These are phyloP conservation scores for Hyposoter dolosus DNA, from an alignment of 2,888 invertebrate genomes.

Conservation along the genomic window DNA sequence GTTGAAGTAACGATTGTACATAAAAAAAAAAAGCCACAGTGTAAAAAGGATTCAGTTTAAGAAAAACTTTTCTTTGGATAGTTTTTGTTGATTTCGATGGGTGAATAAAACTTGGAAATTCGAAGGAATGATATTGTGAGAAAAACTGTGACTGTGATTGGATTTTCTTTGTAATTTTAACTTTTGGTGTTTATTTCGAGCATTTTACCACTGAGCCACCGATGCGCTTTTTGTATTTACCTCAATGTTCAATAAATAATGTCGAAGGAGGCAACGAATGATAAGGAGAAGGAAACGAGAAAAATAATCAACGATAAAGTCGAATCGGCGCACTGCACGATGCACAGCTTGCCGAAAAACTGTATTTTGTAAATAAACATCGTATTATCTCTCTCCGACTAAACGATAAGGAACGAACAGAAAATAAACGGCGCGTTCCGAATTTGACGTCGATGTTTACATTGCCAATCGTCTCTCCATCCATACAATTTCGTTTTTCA, in stretches of 20 bases:
- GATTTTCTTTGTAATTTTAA: background rate
- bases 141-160: background rate
- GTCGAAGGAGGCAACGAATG: too few relatives aligned
- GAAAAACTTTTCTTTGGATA: background rate
- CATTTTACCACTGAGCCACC: too few relatives aligned
- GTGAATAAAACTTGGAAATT: background rate
- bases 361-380: slow-evolving; percentile 47
- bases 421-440: background rate
- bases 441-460: slow-evolving; percentile 2
- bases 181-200: background rate
- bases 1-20: slow-evolving; percentile 23
- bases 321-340: slow-evolving; percentile 7
- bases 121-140: background rate
- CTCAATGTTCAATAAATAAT: too few relatives aligned
- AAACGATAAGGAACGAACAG: slow-evolving; percentile 22
- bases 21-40: slow-evolving; percentile 20
- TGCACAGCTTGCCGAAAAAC: slow-evolving; percentile 30
- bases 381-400: slow-evolving; percentile 11
- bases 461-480: slow-evolving; percentile 5
- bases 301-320: slow-evolving; percentile 14
- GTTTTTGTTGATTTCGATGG: background rate
- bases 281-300: background rate
- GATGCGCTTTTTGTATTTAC: too few relatives aligned
- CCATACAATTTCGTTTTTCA: background rate
- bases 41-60: background rate